Conservation (phyloP, 2,888 invertebrate genomes). For the Trachelus troglodyta region DNA sequence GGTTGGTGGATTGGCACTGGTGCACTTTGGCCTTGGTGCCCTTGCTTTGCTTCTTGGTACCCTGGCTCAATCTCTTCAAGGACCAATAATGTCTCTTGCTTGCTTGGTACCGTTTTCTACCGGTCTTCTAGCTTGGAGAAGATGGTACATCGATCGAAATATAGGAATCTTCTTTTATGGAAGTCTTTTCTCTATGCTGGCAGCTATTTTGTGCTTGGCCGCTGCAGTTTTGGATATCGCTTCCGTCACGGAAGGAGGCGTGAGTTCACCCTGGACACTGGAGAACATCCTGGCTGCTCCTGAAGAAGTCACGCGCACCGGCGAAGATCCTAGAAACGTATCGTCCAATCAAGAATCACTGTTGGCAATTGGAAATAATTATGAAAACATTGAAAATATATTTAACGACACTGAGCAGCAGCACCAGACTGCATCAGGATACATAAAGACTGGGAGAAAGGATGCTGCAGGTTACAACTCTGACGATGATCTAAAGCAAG, state of each 20-base stretch:
- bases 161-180: constrained; percentile 73
- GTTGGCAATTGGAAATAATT: neutral
- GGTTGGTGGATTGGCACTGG: constrained; percentile 74
- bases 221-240: constrained; percentile 66
- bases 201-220: constrained; percentile 68
- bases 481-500: constrained; percentile 10
- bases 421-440: neutral
- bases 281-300: constrained; percentile 19
- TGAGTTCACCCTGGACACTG: constrained; percentile 28
- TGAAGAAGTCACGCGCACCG: neutral
- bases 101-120: constrained; percentile 59
- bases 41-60: constrained; percentile 72
- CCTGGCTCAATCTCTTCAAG: constrained; percentile 63
- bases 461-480: neutral
- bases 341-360: neutral
- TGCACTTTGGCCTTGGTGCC: constrained; percentile 72
- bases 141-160: constrained; percentile 77
- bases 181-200: constrained; percentile 69
- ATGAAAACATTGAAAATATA: neutral
- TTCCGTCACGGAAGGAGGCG: constrained; percentile 48
- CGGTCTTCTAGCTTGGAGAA: constrained; percentile 73
- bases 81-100: constrained; percentile 43
- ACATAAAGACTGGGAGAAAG: neutral
- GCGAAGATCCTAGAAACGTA: neutral
- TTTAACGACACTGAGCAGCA: neutral